Base-by-base conservation (phyloP, 2,797 vertebrate genomes). In the Bovichtus variegatus region DNA sequence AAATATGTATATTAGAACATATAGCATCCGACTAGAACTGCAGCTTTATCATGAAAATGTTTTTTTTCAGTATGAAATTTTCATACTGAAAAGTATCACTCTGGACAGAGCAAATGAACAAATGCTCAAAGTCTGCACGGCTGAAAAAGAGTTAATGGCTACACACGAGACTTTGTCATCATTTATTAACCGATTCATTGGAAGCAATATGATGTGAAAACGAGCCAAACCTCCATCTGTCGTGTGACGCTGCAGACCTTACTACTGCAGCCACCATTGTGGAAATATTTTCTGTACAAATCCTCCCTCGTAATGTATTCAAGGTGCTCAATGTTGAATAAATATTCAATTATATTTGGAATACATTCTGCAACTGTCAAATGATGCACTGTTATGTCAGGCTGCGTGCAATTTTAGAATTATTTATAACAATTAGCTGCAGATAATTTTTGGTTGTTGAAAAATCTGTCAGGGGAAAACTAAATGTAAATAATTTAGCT, bases 201-300 rank as follows among this genome's bases (percentile, higher is more conserved):
- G 6, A 61, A 46, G 31, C 15, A 16, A 38, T 13, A 11, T 31
- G 29, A 54, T 59, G 54, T 66, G 46, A 43, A 40, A 62, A 51
- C 21, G 21, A 62, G 29, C 43, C 44, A 53, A 69, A 44, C 44
- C 29, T 25, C 38, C 7, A 25, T 29, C 19, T 53, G 3, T 18
- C 9, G 36, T 25, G 15, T 55, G 60, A 49, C 9, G 23, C 51
- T 29, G 19, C 29, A 6, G 51, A 49, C 65, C 12, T n/a, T 10
- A 40, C 21, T 19, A 1, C 44, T n/a, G 11, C 60, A 6, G 49
- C 40, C 16, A 34, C 8, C 6, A 29, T 36, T 34, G 15, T 55
- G 71, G 53, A 78, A 78, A 81, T 18, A 66, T 41, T 53, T 34
- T 40, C 43, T 13, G 29, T 9, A 18, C 9, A 47, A 49, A 47